Evolutionary conservation across 2,888 invertebrate genomes (phyloP).

Genomic region (Polia nebulosa): DNA sequence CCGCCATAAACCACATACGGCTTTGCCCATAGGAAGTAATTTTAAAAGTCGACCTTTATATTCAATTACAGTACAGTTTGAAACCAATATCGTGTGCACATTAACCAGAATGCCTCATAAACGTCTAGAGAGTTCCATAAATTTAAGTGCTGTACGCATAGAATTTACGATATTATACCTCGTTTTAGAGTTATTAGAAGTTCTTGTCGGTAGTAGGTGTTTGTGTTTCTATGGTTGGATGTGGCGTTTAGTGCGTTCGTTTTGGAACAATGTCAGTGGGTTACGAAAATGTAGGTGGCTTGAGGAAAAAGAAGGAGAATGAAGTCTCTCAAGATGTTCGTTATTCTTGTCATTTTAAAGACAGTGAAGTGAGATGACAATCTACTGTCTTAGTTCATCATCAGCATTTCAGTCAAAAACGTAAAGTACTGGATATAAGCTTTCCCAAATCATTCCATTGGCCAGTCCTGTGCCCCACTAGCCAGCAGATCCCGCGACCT

Average conservation of each 20-base stretch:
- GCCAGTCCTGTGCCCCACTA: too few relatives aligned
- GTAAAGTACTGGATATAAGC: too few relatives aligned
- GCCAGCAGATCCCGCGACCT: too few relatives aligned
- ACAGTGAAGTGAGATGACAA: too few relatives aligned
- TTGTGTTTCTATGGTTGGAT: slow-evolving; percentile 25
- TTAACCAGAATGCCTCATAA: slow-evolving; percentile 64
- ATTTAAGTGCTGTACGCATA: slow-evolving; percentile 67
- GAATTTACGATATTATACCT: slow-evolving; percentile 66
- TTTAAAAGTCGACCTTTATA: slow-evolving; percentile 47
- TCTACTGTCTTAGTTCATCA: too few relatives aligned
- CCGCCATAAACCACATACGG: slow-evolving; percentile 16
- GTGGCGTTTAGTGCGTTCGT: slow-evolving; percentile 31
- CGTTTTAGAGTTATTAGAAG: slow-evolving; percentile 55
- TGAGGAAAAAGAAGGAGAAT: neutral
- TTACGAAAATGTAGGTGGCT: slow-evolving; percentile 11
- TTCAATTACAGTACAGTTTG: slow-evolving; percentile 62
- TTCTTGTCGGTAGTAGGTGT: slow-evolving; percentile 32
- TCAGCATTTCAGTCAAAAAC: too few relatives aligned
- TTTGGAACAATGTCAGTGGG: slow-evolving; percentile 38
- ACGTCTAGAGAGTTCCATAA: slow-evolving; percentile 60
- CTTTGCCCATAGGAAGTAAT: slow-evolving; percentile 27
- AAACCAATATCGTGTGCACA: slow-evolving; percentile 61
- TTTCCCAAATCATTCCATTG: too few relatives aligned
- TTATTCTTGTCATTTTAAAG: too few relatives aligned
- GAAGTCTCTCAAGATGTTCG: too few relatives aligned